Conservation (phyloP, 2,888 invertebrate species). For the Ornithoptera alexandrae region DNA sequence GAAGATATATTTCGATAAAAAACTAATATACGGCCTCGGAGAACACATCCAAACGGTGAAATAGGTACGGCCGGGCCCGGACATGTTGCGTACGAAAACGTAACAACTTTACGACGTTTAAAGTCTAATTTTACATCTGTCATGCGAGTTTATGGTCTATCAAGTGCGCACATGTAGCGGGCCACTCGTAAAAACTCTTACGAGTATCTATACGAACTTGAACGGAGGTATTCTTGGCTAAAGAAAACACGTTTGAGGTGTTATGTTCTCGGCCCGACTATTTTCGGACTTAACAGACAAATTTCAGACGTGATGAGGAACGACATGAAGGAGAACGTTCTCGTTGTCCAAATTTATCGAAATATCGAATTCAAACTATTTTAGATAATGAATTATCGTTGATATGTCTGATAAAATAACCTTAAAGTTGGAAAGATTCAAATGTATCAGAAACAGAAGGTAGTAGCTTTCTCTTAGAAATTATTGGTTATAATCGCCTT, state of each 20-base stretch:
- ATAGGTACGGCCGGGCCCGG: conserved; percentile 2
- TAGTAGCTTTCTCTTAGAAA: too few species aligned
- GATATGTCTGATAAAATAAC: too few species aligned
- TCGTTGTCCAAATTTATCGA: too few species aligned
- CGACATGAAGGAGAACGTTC: too few species aligned
- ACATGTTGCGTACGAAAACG: conserved; percentile 26
- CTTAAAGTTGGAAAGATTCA: too few species aligned
- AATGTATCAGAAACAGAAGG: too few species aligned
- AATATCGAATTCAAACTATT: too few species aligned
- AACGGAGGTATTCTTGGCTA: background rate
- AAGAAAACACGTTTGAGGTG: conserved; percentile 1
- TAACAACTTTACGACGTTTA: conserved; percentile 25
- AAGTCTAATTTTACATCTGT: conserved; percentile 34
- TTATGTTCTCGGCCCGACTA: background rate
- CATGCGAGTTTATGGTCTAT: conserved; percentile 31
- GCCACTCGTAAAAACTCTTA: conserved; percentile 19
- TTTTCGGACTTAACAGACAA: too few species aligned
- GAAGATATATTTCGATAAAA: conserved; percentile 15
- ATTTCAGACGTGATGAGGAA: too few species aligned
- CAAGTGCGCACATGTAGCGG: conserved; percentile 27
- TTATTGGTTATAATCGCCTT: too few species aligned
- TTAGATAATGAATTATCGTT: too few species aligned
- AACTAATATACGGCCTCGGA: conserved; percentile 12
- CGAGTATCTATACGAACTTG: conserved; percentile 1
- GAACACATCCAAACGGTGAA: conserved; percentile 10